Conservation (phyloP, 2,113 vertebrate genomes). For the Oncorhynchus gorbuscha region DNA sequence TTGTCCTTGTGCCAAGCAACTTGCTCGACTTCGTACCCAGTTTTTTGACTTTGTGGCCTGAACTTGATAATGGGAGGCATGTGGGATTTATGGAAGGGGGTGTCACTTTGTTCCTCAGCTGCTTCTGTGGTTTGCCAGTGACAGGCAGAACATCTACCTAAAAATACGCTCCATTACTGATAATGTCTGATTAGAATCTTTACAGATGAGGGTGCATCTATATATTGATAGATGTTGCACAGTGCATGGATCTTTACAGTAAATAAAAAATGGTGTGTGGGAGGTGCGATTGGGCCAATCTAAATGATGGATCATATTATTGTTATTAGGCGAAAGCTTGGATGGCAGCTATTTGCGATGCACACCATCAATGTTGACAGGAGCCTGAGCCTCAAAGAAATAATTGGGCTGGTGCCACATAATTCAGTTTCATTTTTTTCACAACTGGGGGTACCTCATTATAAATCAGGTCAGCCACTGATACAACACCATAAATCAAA, state of each 20-base stretch:
- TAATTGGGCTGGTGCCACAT: constrained; percentile 77
- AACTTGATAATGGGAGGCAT: constrained; percentile 67
- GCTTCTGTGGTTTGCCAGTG: constrained; percentile 9
- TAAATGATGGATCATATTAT: constrained; percentile 77
- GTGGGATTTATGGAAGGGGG: constrained; percentile 64
- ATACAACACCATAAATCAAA: constrained; percentile 79
- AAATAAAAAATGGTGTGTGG: constrained; percentile 5
- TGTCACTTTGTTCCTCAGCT: constrained; percentile 18
- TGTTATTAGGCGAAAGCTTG: constrained; percentile 77
- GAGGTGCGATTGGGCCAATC: constrained; percentile 60
- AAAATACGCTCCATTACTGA: constrained; percentile 47
- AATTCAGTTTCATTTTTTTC: constrained; percentile 79
- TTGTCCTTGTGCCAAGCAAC: constrained; percentile 78
- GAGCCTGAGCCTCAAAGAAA: constrained; percentile 66
- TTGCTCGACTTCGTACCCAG: constrained; percentile 70
- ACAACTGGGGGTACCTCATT: constrained; percentile 77
- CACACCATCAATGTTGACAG: constrained; percentile 66
- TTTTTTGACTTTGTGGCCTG: constrained; percentile 78
- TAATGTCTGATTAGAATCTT: constrained; percentile 40
- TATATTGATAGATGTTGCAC: neutral
- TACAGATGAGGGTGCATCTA: constrained; percentile 34
- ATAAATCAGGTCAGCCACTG: constrained; percentile 78
- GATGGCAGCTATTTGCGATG: constrained; percentile 70
- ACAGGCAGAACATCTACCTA: constrained; percentile 31
- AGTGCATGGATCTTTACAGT: constrained; percentile 10